A percentile compares a stretch with the other conserved stretches of the same genome.
phyloP scores from a whole-genome alignment of 2,113 vertebrate species.

The Piprites chloris region DNA sequence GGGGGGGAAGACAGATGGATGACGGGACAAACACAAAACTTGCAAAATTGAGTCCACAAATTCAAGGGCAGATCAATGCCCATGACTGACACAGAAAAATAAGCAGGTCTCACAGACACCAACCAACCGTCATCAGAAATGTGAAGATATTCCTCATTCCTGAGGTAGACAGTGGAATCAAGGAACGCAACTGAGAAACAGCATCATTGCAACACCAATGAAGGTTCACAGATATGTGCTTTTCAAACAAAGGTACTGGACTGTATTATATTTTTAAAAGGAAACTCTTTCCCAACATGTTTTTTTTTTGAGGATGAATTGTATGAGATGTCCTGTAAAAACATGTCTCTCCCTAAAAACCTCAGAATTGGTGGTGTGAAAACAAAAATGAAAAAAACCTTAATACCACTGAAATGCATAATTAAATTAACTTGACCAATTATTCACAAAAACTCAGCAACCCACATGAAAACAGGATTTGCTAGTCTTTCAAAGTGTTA shows the following conservation, averaged over 20 bases:
- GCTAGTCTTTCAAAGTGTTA: background rate
- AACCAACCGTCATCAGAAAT: background rate
- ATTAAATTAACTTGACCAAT: background rate
- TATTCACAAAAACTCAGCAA: background rate
- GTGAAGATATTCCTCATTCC: background rate
- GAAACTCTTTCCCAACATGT: background rate
- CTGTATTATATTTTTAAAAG: background rate
- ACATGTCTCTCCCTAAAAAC: background rate
- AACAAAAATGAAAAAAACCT: background rate
- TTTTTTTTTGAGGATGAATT: background rate
- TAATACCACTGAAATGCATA: background rate
- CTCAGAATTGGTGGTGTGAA: background rate
- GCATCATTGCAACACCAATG: background rate
- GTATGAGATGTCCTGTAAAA: background rate
- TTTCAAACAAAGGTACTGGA: background rate
- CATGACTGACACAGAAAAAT: background rate
- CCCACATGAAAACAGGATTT: background rate
- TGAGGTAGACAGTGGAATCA: background rate
- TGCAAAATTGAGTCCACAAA: background rate
- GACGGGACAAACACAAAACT: background rate
- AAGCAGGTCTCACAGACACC: background rate
- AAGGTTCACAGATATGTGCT: rapidly evolving
- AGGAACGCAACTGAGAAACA: background rate
- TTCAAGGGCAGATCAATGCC: background rate
- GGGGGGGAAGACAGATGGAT: rapidly evolving